Conservation (phyloP, 2,888 invertebrate species). For the Sarcophaga rosellei region DNA sequence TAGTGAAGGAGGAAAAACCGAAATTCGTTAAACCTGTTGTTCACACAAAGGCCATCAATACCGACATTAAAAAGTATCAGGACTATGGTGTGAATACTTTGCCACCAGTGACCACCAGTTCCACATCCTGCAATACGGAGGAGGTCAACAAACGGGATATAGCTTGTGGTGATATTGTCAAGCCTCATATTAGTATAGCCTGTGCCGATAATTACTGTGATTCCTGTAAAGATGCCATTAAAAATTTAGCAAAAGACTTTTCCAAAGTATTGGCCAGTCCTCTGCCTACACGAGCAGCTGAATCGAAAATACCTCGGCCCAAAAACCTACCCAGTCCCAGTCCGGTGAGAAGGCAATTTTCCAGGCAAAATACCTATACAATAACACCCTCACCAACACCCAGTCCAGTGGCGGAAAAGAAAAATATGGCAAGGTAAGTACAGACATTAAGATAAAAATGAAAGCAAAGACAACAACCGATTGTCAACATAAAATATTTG, state of each 20-base stretch:
- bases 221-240: conserved; percentile 84
- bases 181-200: conserved; percentile 82
- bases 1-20: conserved; percentile 61
- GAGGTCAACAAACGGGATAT: conserved; percentile 81
- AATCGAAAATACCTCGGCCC: conserved; percentile 79
- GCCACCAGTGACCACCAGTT: conserved; percentile 70
- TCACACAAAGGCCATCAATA: conserved; percentile 73
- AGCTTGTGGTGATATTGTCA: conserved; percentile 82
- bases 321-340: conserved; percentile 79
- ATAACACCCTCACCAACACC: conserved; percentile 76
- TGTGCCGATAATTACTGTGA: conserved; percentile 84
- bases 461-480: conserved; percentile 29
- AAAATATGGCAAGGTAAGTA: conserved; percentile 75
- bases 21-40: conserved; percentile 67
- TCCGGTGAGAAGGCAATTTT: conserved; percentile 77
- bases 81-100: conserved; percentile 73
- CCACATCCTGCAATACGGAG: conserved; percentile 79
- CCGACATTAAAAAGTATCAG: conserved; percentile 70
- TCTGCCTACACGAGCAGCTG: conserved; percentile 71
- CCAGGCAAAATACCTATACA: conserved; percentile 81
- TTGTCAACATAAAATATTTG: not conserved
- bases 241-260: conserved; percentile 82
- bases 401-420: conserved; percentile 75
- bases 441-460: not conserved
- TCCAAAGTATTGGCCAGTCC: conserved; percentile 73